A percentile compares a stretch with the other conserved stretches of the same genome.
phyloP scores from a whole-genome alignment of 2,888 invertebrate genomes.

The Microplitis manilae region DNA sequence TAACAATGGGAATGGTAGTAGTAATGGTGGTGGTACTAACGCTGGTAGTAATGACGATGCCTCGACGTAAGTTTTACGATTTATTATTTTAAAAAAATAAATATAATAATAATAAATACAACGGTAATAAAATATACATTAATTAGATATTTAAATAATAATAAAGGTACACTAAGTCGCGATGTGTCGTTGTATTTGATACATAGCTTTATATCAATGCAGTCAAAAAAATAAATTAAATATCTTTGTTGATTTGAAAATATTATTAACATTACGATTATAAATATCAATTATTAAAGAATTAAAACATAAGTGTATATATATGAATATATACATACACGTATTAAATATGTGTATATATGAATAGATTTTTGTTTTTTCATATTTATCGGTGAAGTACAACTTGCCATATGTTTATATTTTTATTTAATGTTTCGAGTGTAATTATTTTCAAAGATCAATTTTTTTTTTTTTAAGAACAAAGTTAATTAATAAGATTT shows the following conservation, averaged over 20 bases:
- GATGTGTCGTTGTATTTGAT: constrained; percentile 31
- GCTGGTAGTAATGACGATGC: constrained; percentile 62
- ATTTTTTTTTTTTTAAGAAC: not conserved
- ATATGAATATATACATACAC: not conserved
- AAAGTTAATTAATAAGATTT: not conserved
- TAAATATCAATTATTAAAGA: not conserved
- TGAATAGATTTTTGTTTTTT: constrained; percentile 12
- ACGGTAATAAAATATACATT: constrained; percentile 33
- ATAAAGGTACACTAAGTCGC: not conserved
- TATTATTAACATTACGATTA: constrained; percentile 29
- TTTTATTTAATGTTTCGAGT: not conserved
- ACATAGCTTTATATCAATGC: constrained; percentile 32
- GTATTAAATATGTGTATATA: not conserved
- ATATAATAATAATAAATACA: constrained; percentile 35
- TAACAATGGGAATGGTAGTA: not conserved
- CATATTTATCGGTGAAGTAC: constrained; percentile 20
- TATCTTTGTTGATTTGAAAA: not conserved
- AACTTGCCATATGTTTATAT: constrained; percentile 16
- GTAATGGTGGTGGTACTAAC: constrained; percentile 72
- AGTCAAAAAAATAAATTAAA: constrained; percentile 30
- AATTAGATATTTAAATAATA: constrained; percentile 21
- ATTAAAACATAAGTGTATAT: not conserved
- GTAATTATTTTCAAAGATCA: not conserved
- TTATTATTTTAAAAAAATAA: not conserved
- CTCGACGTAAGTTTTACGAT: constrained; percentile 52